Evolutionary conservation across 2,888 invertebrate genomes (phyloP), one percentile per base, ranked within the genome.

Genomic region (Tanypteryx hageni): DNA sequence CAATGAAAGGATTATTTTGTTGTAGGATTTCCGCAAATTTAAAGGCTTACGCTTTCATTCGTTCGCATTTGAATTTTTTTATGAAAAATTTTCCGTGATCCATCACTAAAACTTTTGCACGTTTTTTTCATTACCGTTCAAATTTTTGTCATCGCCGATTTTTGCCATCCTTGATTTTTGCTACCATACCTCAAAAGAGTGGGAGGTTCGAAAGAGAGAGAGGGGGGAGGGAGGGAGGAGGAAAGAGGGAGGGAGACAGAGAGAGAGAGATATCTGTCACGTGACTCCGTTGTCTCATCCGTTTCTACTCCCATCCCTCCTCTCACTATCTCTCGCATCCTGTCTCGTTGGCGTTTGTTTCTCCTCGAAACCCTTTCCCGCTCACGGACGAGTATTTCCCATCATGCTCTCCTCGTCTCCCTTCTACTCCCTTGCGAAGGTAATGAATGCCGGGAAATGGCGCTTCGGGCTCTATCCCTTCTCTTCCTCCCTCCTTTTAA

Each of bases 381-480:
- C 14, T 11, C 27, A 44, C 44, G 44, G 11, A 14, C 76, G 27
- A 76, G 76, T 76, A 76, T 22, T 44, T 44, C 44, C 44, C 44
- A 44, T 44, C 44, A 44, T 44, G 44, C 3, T 76, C 27, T 76
- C 27, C 22, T 2, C 64, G 31, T 89, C 56, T 44, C 64, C n/a
- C 68, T n/a, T 13, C 64, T 3, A 58, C 61, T 86, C 86, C 86
- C 31, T 59, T 22, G 14, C 27, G 59, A 64, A n/a, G 64, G 89
- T 89, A 89, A 89, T 89, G 89, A 89, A 89, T 64, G 89, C 89
- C 64, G 89, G 44, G 68, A 44, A 89, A 89, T 44, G 64, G 22
- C 76, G 76, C 76, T 27, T 14, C 27, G 14, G 76, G 76, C 76
- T 76, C 76, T 27, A 8, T 76, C 13, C 14, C 76, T 76, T 27